Percentiles rank a stretch among this genome's conserved stretches.
Evolutionary conservation across 2,113 vertebrate species (phyloP).

Genomic region (Chascanopsetta lugubris): DNA sequence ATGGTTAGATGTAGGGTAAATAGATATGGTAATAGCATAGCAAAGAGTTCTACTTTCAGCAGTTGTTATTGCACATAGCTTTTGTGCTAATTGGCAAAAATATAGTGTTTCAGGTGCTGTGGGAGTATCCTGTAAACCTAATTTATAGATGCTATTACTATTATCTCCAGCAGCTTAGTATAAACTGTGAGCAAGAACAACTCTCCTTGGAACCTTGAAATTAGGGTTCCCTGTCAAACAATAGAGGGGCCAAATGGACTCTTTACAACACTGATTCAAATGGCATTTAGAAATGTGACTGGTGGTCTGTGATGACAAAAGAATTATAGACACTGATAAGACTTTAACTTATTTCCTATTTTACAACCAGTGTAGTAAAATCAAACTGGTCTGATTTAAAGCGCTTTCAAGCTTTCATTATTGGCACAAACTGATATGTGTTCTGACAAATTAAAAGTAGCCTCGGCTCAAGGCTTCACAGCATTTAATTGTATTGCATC

Average conservation of each 20-base stretch:
- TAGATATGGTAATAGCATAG: constrained; percentile 39
- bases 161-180: constrained; percentile 39
- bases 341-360: not conserved
- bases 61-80: constrained; percentile 21
- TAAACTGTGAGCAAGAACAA: constrained; percentile 47
- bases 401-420: not conserved
- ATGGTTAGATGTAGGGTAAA: constrained; percentile 37
- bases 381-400: not conserved
- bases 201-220: constrained; percentile 40
- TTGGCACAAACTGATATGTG: not conserved
- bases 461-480: not conserved
- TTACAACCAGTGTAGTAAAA: not conserved
- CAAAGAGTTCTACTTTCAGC: constrained; percentile 5
- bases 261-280: constrained; percentile 21
- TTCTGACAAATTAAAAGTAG: not conserved
- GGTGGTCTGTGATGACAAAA: not conserved
- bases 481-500: not conserved
- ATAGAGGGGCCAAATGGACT: constrained; percentile 23
- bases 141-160: constrained; percentile 54
- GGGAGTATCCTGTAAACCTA: constrained; percentile 57
- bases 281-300: constrained; percentile 15
- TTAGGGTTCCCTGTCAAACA: constrained; percentile 21
- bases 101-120: constrained; percentile 47
- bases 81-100: constrained; percentile 50
- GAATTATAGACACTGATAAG: not conserved